A percentile compares a stretch with the other conserved stretches of the same genome.
phyloP scores from a whole-genome alignment of 2,888 invertebrate species.

The Listrodromus nycthemerus region DNA sequence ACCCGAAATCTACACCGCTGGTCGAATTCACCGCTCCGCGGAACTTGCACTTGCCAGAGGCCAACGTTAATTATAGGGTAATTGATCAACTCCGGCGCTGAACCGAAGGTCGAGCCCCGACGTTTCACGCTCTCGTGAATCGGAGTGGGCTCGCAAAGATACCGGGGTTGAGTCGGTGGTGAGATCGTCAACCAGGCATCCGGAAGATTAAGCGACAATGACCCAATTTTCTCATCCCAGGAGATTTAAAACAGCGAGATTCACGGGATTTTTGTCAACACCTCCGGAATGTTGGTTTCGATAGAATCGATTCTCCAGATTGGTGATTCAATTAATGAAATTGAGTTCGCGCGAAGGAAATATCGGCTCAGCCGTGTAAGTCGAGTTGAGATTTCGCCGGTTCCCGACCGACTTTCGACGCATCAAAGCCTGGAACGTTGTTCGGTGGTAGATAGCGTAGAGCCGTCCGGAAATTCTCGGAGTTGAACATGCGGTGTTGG shows the following conservation, averaged over 20 bases:
- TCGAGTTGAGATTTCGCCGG: conserved; percentile 17
- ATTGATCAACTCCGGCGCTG: conserved; percentile 66
- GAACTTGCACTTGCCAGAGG: conserved; percentile 16
- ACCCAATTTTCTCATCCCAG: too few relatives aligned
- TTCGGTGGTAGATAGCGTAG: conserved; percentile 41
- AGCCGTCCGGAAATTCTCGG: conserved; percentile 30
- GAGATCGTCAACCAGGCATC: too few relatives aligned
- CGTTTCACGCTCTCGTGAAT: neutral
- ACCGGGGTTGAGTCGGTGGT: too few relatives aligned
- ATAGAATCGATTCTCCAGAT: too few relatives aligned
- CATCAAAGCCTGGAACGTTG: conserved; percentile 34
- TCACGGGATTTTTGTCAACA: too few relatives aligned
- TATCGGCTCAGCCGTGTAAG: neutral
- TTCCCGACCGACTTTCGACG: conserved; percentile 22
- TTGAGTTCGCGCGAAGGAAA: neutral
- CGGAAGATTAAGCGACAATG: too few relatives aligned
- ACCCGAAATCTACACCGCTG: conserved; percentile 44
- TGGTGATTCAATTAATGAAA: too few relatives aligned
- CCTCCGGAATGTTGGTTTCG: too few relatives aligned
- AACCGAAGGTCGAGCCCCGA: conserved; percentile 29
- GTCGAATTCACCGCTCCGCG: neutral
- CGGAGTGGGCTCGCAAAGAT: too few relatives aligned
- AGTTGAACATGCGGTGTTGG: conserved; percentile 11
- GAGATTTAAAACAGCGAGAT: too few relatives aligned
- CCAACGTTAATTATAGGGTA: conserved; percentile 69